Base-by-base conservation (phyloP, 2,113 vertebrate species). In the cat (Felis catus) region DNA sequence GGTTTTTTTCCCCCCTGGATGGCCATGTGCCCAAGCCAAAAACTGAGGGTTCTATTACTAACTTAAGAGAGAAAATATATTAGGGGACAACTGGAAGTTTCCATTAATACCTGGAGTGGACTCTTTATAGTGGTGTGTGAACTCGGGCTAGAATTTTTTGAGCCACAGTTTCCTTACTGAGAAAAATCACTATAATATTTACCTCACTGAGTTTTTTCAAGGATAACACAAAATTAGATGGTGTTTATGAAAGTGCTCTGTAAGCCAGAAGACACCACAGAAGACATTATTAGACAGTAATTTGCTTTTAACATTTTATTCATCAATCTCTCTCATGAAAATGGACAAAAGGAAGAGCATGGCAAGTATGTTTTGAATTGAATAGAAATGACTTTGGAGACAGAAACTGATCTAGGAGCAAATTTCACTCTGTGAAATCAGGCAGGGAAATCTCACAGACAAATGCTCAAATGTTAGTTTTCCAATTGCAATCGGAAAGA, bases 401-500 rank as follows among this genome's bases (percentile, higher is more conserved):
- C 33, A 94, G 74, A 94, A 55, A 19, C 19, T 39, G 45, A 91
- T 83, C 23, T 29, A 27, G 39, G 86, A 45, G 1, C n/a, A 78
- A 71, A 63, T 55, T 63, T 89, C 29, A 33, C 31, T 23, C 45
- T 76, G 31, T 96, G n/a, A 86, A 89, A 91, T 70, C 55, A 48
- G 58, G 58, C 76, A 71, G 53, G 81, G 76, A 68, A 68, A 14
- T 58, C 15, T 88, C 53, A 89, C 89, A 82, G 53, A 14, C 11
- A 55, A 73, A 70, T 89, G 27, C 33, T 91, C 39, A 78, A 91
- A 81, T 89, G 23, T 41, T 11, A 94, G 19, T 81, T 96, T 95
- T 63, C 61, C 48, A 73, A 15, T 61, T 65, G 31, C 15, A 82
- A 0, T 7, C 51, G 48, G 91, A 90, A 92, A n/a, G 71, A 93